Evolutionary conservation across 2,797 vertebrate genomes (phyloP).

Genomic region (Forpus xanthops): DNA sequence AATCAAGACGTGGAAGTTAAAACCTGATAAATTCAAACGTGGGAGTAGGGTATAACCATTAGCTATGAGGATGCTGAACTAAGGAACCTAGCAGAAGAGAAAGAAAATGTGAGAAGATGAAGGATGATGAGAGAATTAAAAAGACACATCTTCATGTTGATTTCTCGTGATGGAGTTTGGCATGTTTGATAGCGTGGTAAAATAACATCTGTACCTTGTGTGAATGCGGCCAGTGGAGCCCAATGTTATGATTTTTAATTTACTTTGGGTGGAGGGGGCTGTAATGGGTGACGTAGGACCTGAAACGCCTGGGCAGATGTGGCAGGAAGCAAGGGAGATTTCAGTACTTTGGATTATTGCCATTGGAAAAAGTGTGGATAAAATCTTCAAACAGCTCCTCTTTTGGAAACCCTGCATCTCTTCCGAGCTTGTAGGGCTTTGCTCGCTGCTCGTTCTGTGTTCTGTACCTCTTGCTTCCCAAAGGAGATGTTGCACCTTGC

Average conservation of each 20-base stretch:
- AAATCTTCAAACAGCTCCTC: background rate
- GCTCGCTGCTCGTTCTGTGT: background rate
- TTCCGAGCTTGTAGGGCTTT: background rate
- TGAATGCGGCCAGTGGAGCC: background rate
- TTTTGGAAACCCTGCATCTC: background rate
- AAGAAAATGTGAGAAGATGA: background rate
- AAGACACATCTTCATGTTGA: background rate
- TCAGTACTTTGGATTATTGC: background rate
- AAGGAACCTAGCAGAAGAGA: background rate
- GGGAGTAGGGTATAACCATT: background rate
- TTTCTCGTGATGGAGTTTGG: background rate
- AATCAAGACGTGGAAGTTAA: background rate
- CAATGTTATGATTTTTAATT: background rate
- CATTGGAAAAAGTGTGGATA: background rate
- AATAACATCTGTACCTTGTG: background rate
- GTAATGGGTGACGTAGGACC: background rate
- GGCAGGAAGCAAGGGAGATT: background rate
- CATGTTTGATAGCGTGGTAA: background rate
- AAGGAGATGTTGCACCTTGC: background rate
- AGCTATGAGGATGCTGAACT: background rate
- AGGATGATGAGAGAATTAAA: background rate
- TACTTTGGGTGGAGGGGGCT: background rate
- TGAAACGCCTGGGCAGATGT: background rate
- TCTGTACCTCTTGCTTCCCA: background rate
- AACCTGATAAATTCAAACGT: background rate